Conservation (phyloP, 2,797 vertebrate genomes). For the Aulostomus chinensis region DNA sequence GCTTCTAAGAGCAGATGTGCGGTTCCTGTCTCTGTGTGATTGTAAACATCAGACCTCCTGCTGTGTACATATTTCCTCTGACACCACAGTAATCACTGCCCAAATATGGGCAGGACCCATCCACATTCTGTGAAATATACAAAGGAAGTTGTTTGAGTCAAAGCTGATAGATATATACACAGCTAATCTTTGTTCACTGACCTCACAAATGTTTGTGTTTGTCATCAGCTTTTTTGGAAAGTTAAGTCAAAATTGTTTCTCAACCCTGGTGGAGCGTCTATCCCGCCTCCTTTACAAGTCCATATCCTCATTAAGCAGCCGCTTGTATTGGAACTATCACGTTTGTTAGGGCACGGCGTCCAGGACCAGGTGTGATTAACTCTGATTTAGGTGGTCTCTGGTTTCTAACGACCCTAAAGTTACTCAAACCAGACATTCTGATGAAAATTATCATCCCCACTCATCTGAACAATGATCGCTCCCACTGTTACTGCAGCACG, state of each 20-base stretch:
- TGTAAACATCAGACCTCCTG: slow-evolving; percentile 35
- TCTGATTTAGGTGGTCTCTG: neutral
- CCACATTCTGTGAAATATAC: slow-evolving; percentile 1
- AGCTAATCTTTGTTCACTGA: slow-evolving; percentile 1
- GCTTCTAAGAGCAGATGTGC: slow-evolving; percentile 54
- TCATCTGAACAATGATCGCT: slow-evolving; percentile 15
- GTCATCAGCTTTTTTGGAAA: neutral
- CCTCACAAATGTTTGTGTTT: neutral
- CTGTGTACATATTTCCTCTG: slow-evolving; percentile 48
- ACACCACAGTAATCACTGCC: slow-evolving; percentile 43
- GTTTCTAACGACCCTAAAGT: neutral
- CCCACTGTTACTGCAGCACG: slow-evolving; percentile 75
- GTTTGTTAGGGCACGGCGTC: too few species aligned
- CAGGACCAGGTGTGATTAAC: too few species aligned
- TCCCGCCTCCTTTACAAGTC: too few species aligned
- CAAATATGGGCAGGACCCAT: slow-evolving; percentile 45
- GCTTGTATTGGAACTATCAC: too few species aligned
- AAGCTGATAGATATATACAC: slow-evolving; percentile 13
- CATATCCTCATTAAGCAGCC: too few species aligned
- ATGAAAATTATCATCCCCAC: neutral
- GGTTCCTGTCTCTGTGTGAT: slow-evolving; percentile 60
- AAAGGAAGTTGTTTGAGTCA: slow-evolving; percentile 14
- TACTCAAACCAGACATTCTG: neutral
- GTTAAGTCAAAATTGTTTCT: neutral
- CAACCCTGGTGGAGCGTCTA: too few species aligned